Evolutionary conservation across 1,140 invertebrate species (phyloP).

Genomic region (Platyscapa corneri): DNA sequence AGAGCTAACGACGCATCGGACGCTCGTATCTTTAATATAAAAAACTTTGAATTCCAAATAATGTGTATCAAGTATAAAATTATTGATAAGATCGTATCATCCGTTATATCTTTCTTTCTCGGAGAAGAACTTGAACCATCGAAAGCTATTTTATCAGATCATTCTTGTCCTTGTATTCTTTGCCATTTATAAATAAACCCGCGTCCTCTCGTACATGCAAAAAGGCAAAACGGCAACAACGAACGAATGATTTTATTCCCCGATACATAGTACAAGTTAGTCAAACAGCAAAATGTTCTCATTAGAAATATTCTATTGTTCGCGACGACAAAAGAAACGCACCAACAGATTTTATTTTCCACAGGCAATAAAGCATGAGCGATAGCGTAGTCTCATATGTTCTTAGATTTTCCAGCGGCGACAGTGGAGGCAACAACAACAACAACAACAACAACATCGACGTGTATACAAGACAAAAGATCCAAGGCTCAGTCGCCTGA

Average conservation of each 20-base stretch:
- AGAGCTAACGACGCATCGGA: too few species aligned
- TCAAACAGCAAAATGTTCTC: neutral
- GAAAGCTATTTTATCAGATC: neutral
- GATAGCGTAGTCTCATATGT: neutral
- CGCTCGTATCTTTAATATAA: too few species aligned
- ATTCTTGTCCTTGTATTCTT: neutral
- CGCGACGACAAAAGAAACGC: neutral
- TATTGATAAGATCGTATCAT: neutral
- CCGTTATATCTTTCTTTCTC: neutral
- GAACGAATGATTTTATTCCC: neutral
- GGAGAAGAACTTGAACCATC: neutral
- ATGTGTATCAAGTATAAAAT: neutral
- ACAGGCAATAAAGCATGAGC: constrained; percentile 2
- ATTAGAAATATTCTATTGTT: neutral
- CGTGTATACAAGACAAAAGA: neutral
- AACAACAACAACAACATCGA: constrained; percentile 15
- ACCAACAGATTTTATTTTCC: neutral
- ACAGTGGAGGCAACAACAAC: constrained; percentile 1
- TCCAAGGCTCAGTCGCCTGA: neutral
- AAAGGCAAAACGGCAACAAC: neutral
- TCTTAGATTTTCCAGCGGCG: neutral
- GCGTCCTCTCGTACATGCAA: neutral
- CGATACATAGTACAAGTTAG: too few species aligned
- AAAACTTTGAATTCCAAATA: neutral
- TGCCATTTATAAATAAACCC: neutral